These are phyloP conservation scores for Mesembrinibis cayennensis DNA, from an alignment of 2,113 vertebrate genomes.

Conservation along the genomic window DNA sequence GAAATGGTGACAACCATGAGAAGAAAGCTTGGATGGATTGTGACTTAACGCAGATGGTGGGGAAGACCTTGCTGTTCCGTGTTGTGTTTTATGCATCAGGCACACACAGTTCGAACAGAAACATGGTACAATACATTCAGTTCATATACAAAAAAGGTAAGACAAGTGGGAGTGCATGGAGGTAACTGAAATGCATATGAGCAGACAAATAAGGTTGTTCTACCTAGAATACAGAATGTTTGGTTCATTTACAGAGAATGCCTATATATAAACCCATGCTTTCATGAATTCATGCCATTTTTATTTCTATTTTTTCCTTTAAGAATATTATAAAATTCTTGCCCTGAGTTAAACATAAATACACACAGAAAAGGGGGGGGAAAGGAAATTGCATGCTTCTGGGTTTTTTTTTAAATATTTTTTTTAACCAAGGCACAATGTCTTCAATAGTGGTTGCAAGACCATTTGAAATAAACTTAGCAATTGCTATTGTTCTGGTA, in stretches of 20 bases:
- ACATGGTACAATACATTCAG: background rate
- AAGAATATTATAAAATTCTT: slow-evolving; percentile 61
- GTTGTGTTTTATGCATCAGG: background rate
- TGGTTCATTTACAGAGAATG: slow-evolving; percentile 33
- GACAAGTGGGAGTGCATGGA: background rate
- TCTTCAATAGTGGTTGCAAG: slow-evolving; percentile 45
- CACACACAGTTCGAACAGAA: background rate
- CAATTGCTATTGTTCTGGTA: slow-evolving; percentile 44
- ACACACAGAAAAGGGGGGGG: background rate
- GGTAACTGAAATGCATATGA: background rate
- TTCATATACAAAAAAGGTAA: background rate
- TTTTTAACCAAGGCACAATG: slow-evolving; percentile 63
- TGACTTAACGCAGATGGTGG: background rate
- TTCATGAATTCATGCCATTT: slow-evolving; percentile 55
- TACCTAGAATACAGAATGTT: slow-evolving; percentile 16
- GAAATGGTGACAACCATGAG: slow-evolving; percentile 23
- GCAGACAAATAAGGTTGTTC: slow-evolving; percentile 13
- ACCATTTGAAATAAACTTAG: slow-evolving; percentile 51
- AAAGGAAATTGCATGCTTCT: slow-evolving; percentile 36
- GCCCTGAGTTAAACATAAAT: slow-evolving; percentile 66
- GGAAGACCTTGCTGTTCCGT: background rate
- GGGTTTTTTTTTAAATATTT: background rate
- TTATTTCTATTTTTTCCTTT: slow-evolving; percentile 35
- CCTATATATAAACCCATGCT: slow-evolving; percentile 40
- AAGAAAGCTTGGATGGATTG: background rate